These are phyloP conservation scores for Chydorus sphaericus DNA, from an alignment of 2,888 invertebrate genomes.

Conservation along the genomic window DNA sequence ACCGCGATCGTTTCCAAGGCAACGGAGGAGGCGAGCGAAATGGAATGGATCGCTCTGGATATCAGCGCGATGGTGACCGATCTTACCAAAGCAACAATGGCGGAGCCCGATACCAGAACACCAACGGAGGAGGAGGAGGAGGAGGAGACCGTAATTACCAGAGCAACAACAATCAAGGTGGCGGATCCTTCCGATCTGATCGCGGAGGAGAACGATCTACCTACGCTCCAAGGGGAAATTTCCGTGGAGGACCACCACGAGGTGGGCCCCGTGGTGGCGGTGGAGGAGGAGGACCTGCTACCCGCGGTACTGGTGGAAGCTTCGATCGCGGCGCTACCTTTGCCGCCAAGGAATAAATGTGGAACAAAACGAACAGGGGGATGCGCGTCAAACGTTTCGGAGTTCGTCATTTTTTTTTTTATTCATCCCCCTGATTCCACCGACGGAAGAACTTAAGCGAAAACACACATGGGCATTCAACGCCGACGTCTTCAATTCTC, in stretches of 20 bases:
- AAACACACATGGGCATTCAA: too few relatives aligned
- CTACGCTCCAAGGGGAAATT: conserved; percentile 2
- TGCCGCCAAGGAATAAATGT: background rate
- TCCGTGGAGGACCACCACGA: conserved; percentile 5
- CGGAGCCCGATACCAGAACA: background rate
- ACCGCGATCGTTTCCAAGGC: conserved; percentile 3
- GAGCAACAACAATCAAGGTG: too few relatives aligned
- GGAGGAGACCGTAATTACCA: conserved; percentile 3
- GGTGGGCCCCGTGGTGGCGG: conserved; percentile 4
- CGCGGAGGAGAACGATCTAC: background rate
- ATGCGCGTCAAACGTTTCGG: background rate
- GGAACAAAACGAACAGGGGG: background rate
- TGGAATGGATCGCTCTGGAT: background rate
- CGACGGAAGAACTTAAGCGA: too few relatives aligned
- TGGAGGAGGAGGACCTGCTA: conserved; percentile 2
- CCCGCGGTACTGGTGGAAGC: background rate
- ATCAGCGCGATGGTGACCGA: conserved; percentile 5
- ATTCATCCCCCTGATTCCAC: too few relatives aligned
- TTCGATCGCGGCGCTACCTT: background rate
- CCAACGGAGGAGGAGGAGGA: too few relatives aligned
- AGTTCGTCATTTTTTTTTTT: background rate
- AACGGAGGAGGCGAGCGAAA: conserved; percentile 9
- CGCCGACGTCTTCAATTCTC: too few relatives aligned
- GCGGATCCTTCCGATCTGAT: background rate
- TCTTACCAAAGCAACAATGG: conserved; percentile 4